Evolutionary conservation across 2,888 invertebrate genomes (phyloP).

Genomic region (Dichetophora obliterata): DNA sequence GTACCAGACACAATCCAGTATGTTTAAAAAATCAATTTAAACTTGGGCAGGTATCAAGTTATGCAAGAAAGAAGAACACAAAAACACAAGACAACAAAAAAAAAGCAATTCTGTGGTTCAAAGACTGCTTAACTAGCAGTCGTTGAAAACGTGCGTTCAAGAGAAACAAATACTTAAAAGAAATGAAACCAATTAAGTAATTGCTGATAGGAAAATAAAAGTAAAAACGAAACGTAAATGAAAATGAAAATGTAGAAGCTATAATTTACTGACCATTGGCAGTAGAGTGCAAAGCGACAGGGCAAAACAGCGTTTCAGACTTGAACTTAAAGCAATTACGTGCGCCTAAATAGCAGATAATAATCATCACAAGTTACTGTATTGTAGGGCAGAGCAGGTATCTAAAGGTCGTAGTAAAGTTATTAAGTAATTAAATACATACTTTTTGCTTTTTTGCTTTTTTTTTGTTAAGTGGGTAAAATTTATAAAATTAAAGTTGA

Average conservation of each 20-base stretch:
- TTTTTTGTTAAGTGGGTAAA: too few species aligned
- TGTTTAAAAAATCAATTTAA: constrained; percentile 36
- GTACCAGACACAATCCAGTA: neutral
- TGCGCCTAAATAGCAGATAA: too few species aligned
- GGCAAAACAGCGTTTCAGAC: too few species aligned
- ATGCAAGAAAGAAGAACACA: neutral
- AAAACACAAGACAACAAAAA: neutral
- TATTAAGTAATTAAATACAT: too few species aligned
- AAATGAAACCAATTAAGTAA: constrained; percentile 62
- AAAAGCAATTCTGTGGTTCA: neutral
- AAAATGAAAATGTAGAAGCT: constrained; percentile 34
- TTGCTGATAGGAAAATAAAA: constrained; percentile 47
- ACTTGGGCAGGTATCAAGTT: constrained; percentile 13
- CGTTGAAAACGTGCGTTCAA: neutral
- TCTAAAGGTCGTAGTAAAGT: too few species aligned
- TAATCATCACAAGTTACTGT: too few species aligned
- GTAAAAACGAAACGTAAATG: neutral
- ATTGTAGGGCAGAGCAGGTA: too few species aligned
- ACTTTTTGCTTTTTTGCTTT: too few species aligned
- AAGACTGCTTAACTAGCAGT: too few species aligned
- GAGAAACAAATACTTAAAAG: constrained; percentile 23
- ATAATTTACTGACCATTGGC: constrained; percentile 25
- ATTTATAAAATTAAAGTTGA: too few species aligned
- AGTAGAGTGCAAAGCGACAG: neutral
- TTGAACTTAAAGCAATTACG: too few species aligned